Percentiles rank a stretch among this genome's conserved stretches.
Conservation (phyloP, 2,888 invertebrate species). For the Philaethria dido region DNA sequence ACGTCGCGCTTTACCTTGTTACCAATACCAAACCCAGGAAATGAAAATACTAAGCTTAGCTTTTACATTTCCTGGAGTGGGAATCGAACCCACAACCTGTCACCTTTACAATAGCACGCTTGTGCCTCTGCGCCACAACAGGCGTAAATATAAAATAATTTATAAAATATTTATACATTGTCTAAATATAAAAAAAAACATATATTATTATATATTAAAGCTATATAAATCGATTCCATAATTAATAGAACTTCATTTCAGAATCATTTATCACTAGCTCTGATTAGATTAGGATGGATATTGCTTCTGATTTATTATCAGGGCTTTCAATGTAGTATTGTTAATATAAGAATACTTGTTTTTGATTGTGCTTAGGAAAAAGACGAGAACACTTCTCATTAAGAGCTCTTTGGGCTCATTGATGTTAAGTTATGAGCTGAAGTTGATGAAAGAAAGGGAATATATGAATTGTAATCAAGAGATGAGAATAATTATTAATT, state of each 20-base stretch:
- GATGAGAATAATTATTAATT: no score
- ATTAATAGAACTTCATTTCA: conserved; percentile 7
- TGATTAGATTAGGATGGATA: conserved; percentile 1
- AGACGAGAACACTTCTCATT: conserved; percentile 13
- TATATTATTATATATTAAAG: no score
- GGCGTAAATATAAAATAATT: no score
- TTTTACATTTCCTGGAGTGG: no score
- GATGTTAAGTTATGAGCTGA: background rate
- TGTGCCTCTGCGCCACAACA: no score
- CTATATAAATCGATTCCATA: background rate
- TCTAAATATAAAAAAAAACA: no score
- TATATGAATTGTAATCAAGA: background rate
- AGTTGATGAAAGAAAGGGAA: background rate
- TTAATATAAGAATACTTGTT: conserved; percentile 18
- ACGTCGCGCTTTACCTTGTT: no score
- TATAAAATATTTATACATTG: no score
- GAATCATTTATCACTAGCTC: conserved; percentile 7
- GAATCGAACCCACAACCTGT: no score
- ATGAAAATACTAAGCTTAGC: no score
- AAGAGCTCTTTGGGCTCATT: conserved; percentile 14
- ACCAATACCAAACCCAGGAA: no score
- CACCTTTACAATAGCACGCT: no score
- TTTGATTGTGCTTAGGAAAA: conserved; percentile 20
- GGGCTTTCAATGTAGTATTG: conserved; percentile 17
- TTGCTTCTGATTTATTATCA: conserved; percentile 1